Conservation (phyloP, 2,113 vertebrate species). For the Felis chaus region DNA sequence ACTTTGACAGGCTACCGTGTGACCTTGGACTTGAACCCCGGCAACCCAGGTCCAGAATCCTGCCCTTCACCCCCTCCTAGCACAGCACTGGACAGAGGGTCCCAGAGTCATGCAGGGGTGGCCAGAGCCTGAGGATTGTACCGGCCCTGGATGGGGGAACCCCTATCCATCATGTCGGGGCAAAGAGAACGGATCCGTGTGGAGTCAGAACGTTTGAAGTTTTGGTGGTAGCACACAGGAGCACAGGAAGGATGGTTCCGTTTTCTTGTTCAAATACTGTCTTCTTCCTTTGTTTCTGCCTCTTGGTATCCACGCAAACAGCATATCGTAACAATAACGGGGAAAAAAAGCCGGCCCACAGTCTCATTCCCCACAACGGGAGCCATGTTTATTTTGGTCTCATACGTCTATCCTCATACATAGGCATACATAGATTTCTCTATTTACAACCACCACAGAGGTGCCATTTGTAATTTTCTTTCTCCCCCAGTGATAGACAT, state of each 20-base stretch:
- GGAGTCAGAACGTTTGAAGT: rapidly evolving
- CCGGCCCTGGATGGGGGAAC: neutral
- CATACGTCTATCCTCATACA: neutral
- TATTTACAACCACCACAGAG: neutral
- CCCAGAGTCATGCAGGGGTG: rapidly evolving
- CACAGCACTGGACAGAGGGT: neutral
- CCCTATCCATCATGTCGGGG: rapidly evolving
- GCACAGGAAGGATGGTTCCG: too few species aligned
- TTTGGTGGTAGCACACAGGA: neutral
- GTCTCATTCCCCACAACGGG: neutral
- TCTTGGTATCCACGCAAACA: neutral
- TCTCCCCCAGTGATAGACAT: neutral
- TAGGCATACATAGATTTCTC: neutral
- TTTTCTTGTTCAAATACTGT: neutral
- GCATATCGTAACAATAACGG: neutral
- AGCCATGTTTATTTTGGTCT: neutral
- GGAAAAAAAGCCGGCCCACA: rapidly evolving
- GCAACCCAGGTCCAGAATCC: neutral
- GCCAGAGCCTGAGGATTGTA: neutral
- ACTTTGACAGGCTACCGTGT: neutral
- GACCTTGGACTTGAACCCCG: neutral
- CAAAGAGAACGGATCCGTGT: neutral
- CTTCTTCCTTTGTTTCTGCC: too few species aligned
- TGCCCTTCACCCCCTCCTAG: neutral
- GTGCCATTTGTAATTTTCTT: neutral